Percentiles rank a stretch among this genome's conserved stretches.
phyloP scores from a whole-genome alignment of 2,797 vertebrate species.

The Clarias pachynema region DNA sequence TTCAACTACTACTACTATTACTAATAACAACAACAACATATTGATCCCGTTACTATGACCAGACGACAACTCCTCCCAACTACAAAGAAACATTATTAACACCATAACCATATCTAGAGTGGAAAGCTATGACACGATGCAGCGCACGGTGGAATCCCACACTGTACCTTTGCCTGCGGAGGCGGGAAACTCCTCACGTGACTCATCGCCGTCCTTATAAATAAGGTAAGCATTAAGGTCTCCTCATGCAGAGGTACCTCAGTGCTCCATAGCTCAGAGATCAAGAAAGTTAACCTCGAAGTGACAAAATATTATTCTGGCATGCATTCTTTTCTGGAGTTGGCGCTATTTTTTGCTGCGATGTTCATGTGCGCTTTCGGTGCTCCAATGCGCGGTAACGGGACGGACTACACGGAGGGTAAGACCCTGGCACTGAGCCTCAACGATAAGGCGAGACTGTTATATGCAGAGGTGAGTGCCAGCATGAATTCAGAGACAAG shows the following conservation, averaged over 20 bases:
- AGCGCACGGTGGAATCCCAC: not conserved
- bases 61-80: not conserved
- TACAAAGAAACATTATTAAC: not conserved
- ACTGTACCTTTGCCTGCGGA: slow-evolving; percentile 4
- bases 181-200: slow-evolving; percentile 66
- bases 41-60: not conserved
- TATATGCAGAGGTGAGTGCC: slow-evolving; percentile 39
- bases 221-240: not conserved
- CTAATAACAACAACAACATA: not conserved
- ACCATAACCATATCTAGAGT: not conserved
- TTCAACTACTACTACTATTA: not conserved
- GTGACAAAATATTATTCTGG: too few relatives aligned
- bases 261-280: not conserved
- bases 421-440: slow-evolving; percentile 1
- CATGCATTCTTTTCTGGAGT: not conserved
- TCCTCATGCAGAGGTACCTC: not conserved
- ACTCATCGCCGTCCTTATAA: slow-evolving; percentile 51
- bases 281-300: not conserved
- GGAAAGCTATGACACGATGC: not conserved
- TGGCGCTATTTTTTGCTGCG: not conserved
- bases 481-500: not conserved
- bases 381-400: not conserved
- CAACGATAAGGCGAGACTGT: slow-evolving; percentile 26
- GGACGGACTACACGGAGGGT: not conserved
- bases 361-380: not conserved